phyloP scores from a whole-genome alignment of 1,140 invertebrate genomes.

The Argopecten irradians region DNA sequence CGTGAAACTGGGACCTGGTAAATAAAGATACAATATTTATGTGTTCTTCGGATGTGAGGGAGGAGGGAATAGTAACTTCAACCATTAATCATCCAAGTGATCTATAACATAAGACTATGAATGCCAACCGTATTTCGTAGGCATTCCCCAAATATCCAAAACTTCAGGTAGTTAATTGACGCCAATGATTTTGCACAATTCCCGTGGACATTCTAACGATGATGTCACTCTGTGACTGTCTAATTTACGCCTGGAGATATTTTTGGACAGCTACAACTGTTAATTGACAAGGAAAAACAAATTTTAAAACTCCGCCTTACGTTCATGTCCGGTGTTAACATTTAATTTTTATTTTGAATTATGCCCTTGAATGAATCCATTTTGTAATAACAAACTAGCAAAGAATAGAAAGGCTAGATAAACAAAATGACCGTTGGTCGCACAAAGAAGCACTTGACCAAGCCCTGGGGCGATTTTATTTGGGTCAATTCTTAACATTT shows the following conservation, averaged over 20 bases:
- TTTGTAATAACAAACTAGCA: neutral
- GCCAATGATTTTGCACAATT: neutral
- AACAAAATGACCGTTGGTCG: constrained; percentile 8
- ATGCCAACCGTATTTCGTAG: too few species aligned
- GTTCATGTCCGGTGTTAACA: constrained; percentile 6
- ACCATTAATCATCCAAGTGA: too few species aligned
- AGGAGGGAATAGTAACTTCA: too few species aligned
- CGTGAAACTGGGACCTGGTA: too few species aligned
- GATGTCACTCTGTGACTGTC: neutral
- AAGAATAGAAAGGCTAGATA: neutral
- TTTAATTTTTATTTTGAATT: constrained; percentile 9
- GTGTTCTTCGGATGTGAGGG: too few species aligned
- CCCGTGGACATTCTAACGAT: neutral
- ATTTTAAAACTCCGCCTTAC: constrained; percentile 1
- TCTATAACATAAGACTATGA: too few species aligned
- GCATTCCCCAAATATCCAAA: too few species aligned
- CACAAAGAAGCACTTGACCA: constrained; percentile 7
- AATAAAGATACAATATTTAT: too few species aligned
- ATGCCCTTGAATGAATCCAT: neutral
- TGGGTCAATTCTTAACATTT: neutral
- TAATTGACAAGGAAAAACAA: constrained; percentile 12
- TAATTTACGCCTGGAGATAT: neutral
- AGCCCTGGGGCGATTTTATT: neutral
- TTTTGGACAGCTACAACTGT: neutral
- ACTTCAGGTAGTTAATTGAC: neutral